phyloP scores from a whole-genome alignment of 2,797 vertebrate species.

The Notamacropus eugenii region DNA sequence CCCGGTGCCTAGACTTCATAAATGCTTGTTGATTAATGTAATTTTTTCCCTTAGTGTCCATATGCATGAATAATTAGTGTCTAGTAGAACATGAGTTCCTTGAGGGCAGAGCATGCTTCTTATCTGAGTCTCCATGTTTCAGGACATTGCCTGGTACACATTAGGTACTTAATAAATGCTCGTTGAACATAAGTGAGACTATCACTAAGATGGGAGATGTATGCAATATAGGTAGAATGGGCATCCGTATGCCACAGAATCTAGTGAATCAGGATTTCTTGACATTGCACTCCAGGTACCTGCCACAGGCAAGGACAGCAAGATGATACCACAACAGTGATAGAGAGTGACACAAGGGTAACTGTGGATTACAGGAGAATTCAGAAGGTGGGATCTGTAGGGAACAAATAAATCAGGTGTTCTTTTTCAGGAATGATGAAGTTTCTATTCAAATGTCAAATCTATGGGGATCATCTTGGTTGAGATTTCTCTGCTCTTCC shows the following conservation, averaged over 20 bases:
- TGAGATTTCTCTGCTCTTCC: too few species aligned
- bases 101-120: not conserved
- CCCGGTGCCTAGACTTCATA: not conserved
- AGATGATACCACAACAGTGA: not conserved
- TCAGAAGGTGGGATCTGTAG: not conserved
- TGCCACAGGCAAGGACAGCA: not conserved
- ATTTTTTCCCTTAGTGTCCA: not conserved
- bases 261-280: not conserved
- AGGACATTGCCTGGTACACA: not conserved
- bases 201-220: not conserved
- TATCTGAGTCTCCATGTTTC: not conserved
- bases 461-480: fast-evolving
- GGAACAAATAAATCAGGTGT: fast-evolving
- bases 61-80: not conserved
- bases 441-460: not conserved
- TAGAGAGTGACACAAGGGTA: fast-evolving
- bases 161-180: not conserved
- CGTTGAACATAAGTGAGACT: not conserved
- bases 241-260: not conserved
- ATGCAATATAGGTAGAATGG: not conserved
- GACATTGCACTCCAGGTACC: not conserved
- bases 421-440: not conserved
- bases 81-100: not conserved
- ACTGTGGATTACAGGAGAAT: fast-evolving
- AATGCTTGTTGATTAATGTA: not conserved